Base-by-base conservation (phyloP, 1,140 invertebrate genomes). In the Polypedilum vanderplanki region DNA sequence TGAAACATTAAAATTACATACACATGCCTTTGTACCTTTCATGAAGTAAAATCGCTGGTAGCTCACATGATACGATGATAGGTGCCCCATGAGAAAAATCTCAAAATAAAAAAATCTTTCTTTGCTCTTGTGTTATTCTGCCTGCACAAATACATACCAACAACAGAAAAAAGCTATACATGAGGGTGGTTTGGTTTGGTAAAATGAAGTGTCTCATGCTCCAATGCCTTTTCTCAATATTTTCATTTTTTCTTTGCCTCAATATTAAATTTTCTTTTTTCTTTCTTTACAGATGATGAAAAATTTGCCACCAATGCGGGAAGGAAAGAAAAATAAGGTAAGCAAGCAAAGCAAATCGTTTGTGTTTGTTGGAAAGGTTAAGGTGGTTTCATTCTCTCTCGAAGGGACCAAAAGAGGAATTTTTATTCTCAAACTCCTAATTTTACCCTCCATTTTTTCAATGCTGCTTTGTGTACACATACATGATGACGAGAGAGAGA, bases 401-500 rank as follows among this genome's bases (percentile, higher is more conserved):
- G 24, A 33, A 33, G 24, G 24, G 24, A 33, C 5, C 1, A 33
- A 33, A 33, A 33, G 24, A 33, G 5, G 24, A 33, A 33, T 33
- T 1, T 33, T 33, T 33, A 33, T 33, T 1, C 46, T 12, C 46
- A 57, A 57, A 57, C 46, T 57, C 46, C 24, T 33, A 57, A 57
- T 57, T 57, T 12, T 57, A 12, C 46, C n/a, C 24, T 33, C 24
- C 46, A 57, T 57, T 57, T 57, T 57, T n/a, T n/a, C 46, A 57
- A 57, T 57, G 12, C n/a, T 57, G 18, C n/a, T 70, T n/a, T 70
- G 65, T 70, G 65, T 70, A 22, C 20, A 70, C 65, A 70, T 70
- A 70, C 65, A 70, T 70, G 65, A 70, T 18, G 65, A 70, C 10
- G 65, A 70, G 65, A 33, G 24, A 33, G 24, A 33, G n/a, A n/a